Evolutionary conservation across 2,888 invertebrate species (phyloP).

Genomic region (Deroplatys truncata): DNA sequence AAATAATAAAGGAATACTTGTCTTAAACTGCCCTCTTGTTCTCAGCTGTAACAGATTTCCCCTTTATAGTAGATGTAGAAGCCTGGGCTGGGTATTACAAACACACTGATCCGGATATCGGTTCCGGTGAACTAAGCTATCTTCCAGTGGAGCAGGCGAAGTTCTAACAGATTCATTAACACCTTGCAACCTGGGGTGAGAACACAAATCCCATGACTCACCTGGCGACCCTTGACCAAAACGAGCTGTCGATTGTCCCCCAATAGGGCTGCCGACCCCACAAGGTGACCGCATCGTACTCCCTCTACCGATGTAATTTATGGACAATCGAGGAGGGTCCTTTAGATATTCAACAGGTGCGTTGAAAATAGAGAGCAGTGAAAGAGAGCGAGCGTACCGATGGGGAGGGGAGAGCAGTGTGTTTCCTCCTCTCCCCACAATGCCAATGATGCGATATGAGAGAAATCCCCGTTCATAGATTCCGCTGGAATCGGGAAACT

Average conservation of each 20-base stretch:
- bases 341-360: conserved; percentile 14
- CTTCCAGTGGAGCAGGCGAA: not conserved
- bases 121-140: not conserved
- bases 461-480: not conserved
- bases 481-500: not conserved
- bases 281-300: not conserved
- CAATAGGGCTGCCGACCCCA: not conserved
- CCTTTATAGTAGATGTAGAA: no score
- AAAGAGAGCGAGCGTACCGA: not conserved
- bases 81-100: no score
- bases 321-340: conserved; percentile 5
- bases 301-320: conserved; percentile 7
- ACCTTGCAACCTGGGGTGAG: not conserved
- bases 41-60: no score
- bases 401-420: not conserved
- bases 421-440: not conserved
- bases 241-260: conserved; percentile 13
- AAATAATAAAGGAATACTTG: no score
- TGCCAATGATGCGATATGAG: not conserved
- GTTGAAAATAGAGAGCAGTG: not conserved
- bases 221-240: conserved; percentile 7
- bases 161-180: not conserved
- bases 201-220: not conserved
- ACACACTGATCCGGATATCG: no score
- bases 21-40: no score